These are phyloP conservation scores for Caenorhabditis inopinata DNA, from an alignment of 1,140 invertebrate genomes.

Conservation along the genomic window DNA sequence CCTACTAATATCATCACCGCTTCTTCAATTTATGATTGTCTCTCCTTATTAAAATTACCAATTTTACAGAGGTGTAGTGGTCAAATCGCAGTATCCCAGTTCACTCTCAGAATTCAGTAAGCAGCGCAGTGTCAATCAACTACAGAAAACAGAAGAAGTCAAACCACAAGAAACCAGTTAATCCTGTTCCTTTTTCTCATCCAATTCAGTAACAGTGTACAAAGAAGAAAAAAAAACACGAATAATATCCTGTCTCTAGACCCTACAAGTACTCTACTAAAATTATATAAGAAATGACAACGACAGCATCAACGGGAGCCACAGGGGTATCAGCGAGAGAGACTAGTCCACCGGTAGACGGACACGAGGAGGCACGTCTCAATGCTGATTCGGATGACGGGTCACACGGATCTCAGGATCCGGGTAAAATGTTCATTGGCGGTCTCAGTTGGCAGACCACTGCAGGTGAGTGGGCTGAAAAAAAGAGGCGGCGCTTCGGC, in stretches of 20 bases:
- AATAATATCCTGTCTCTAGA: background rate
- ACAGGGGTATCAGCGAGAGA: background rate
- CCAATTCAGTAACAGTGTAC: background rate
- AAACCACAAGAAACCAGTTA: background rate
- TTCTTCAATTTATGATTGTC: no score
- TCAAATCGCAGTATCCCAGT: background rate
- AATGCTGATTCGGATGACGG: slow-evolving; percentile 48
- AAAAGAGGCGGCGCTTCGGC: no score
- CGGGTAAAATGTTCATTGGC: slow-evolving; percentile 96
- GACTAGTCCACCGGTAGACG: slow-evolving; percentile 24
- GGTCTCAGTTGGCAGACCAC: slow-evolving; percentile 98
- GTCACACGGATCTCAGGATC: slow-evolving; percentile 41
- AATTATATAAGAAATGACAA: background rate
- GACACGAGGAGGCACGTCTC: slow-evolving; percentile 35
- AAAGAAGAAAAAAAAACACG: background rate
- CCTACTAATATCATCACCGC: no score
- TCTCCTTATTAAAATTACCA: background rate
- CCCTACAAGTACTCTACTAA: background rate
- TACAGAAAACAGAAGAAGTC: background rate
- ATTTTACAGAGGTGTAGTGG: slow-evolving; percentile 19
- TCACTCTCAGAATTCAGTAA: background rate
- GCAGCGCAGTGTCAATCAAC: background rate
- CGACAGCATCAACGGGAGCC: slow-evolving; percentile 1
- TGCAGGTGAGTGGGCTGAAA: slow-evolving; percentile 82
- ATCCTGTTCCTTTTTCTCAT: background rate